phyloP scores from a whole-genome alignment of 1,140 invertebrate genomes.

The Temnothorax nylanderi region DNA sequence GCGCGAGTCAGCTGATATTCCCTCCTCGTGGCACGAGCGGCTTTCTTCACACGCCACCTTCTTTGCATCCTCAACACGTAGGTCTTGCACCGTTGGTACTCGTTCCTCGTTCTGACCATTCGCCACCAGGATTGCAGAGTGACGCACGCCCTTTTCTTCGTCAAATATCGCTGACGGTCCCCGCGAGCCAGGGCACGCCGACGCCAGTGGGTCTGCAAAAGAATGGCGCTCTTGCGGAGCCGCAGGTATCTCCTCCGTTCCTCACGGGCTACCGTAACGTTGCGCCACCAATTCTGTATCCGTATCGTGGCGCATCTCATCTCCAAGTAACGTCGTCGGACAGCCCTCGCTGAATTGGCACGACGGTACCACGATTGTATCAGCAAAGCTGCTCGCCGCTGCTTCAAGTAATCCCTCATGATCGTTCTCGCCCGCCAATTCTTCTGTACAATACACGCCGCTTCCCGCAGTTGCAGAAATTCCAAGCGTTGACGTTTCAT shows the following conservation, averaged over 20 bases:
- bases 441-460: slow-evolving; percentile 73
- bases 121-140: slow-evolving; percentile 78
- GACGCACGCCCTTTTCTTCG: slow-evolving; percentile 68
- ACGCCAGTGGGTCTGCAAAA: slow-evolving; percentile 76
- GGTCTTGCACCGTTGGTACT: slow-evolving; percentile 17
- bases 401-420: slow-evolving; percentile 58
- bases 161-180: slow-evolving; percentile 71
- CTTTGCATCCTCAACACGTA: slow-evolving; percentile 52
- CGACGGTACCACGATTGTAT: slow-evolving; percentile 75
- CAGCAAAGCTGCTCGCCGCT: slow-evolving; percentile 60
- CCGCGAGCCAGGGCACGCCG: slow-evolving; percentile 69
- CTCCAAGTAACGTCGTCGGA: slow-evolving; percentile 75
- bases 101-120: slow-evolving; percentile 62
- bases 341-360: slow-evolving; percentile 27
- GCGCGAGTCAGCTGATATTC: neutral
- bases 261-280: slow-evolving; percentile 74
- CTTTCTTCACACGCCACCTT: slow-evolving; percentile 50
- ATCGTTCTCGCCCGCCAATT: slow-evolving; percentile 71
- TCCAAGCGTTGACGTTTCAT: neutral
- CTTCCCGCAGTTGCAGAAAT: slow-evolving; percentile 58
- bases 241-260: slow-evolving; percentile 69
- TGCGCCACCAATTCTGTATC: slow-evolving; percentile 83
- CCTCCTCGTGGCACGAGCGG: neutral
- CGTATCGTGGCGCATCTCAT: slow-evolving; percentile 74
- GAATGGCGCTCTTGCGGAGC: slow-evolving; percentile 45